phyloP scores from a whole-genome alignment of 2,797 vertebrate genomes.

The Catostomus latipinnis region DNA sequence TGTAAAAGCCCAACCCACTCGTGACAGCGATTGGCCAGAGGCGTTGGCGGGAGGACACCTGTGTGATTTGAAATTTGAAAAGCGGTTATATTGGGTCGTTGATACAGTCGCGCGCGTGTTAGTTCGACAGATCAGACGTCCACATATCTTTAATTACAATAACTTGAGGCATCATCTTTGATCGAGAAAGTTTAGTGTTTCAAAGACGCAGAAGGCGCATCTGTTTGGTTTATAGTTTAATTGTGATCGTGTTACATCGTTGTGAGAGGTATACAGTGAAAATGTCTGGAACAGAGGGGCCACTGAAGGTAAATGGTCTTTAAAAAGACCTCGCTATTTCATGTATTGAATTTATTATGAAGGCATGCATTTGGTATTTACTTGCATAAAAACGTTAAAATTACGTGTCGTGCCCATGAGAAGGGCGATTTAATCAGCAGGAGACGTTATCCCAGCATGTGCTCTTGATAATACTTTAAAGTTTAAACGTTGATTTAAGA shows the following conservation, averaged over 20 bases:
- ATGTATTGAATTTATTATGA: not conserved
- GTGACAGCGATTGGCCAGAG: constrained; percentile 17
- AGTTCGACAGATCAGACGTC: not conserved
- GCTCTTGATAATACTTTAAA: too few relatives aligned
- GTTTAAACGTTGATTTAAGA: too few relatives aligned
- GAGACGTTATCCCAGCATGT: too few relatives aligned
- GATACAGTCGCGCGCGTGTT: too few relatives aligned
- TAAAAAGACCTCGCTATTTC: too few relatives aligned
- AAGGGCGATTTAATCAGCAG: too few relatives aligned
- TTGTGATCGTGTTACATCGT: not conserved
- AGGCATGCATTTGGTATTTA: too few relatives aligned
- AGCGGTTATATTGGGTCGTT: not conserved
- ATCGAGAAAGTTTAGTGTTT: not conserved
- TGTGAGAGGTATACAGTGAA: not conserved
- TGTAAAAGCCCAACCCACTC: too few relatives aligned
- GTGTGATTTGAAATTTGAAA: constrained; percentile 29
- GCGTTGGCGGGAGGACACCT: not conserved
- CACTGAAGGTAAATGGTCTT: constrained; percentile 49
- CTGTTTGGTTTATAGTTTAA: not conserved
- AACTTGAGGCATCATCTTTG: not conserved
- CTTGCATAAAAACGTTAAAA: too few relatives aligned
- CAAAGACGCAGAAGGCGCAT: not conserved
- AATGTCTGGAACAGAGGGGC: constrained; percentile 51
- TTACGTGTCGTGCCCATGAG: too few relatives aligned
- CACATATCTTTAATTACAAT: not conserved